Evolutionary conservation across 1,140 invertebrate species (phyloP).

Genomic region (Habropoda laboriosa): DNA sequence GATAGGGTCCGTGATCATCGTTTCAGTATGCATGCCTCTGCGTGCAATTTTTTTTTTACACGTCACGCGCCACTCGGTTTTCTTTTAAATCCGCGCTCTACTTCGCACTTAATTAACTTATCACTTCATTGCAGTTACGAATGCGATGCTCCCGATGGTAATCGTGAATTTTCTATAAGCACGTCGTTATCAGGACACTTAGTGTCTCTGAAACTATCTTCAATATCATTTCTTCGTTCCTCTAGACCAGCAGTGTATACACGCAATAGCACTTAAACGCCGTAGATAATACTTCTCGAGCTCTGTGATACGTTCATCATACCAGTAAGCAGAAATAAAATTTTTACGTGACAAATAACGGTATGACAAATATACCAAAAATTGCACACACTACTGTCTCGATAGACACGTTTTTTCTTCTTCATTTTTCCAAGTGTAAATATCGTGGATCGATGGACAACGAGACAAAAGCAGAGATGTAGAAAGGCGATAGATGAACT

Average conservation of each 20-base stretch:
- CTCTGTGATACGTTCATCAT: no score
- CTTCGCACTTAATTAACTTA: slow-evolving; percentile 54
- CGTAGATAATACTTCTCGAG: no score
- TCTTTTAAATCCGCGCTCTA: slow-evolving; percentile 52
- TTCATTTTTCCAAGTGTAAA: not conserved
- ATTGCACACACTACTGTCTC: no score
- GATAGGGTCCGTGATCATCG: not conserved
- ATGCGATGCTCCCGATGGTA: not conserved
- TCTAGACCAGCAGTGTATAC: no score
- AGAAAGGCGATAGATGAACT: slow-evolving; percentile 22
- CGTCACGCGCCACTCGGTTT: slow-evolving; percentile 1
- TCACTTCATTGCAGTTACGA: slow-evolving; percentile 23
- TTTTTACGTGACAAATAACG: no score
- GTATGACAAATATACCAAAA: no score
- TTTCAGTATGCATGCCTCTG: slow-evolving; percentile 9
- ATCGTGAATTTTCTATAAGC: not conserved
- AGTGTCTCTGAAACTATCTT: no score
- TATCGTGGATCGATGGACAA: no score
- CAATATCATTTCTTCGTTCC: no score
- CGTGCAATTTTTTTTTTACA: slow-evolving; percentile 26
- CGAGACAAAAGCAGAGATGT: no score
- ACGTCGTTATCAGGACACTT: not conserved
- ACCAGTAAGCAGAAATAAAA: no score
- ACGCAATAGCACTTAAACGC: no score
- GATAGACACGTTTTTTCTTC: not conserved